Percentiles rank a stretch among this genome's conserved stretches.
Conservation (phyloP, 2,888 invertebrate genomes). For the Acronicta psi region DNA sequence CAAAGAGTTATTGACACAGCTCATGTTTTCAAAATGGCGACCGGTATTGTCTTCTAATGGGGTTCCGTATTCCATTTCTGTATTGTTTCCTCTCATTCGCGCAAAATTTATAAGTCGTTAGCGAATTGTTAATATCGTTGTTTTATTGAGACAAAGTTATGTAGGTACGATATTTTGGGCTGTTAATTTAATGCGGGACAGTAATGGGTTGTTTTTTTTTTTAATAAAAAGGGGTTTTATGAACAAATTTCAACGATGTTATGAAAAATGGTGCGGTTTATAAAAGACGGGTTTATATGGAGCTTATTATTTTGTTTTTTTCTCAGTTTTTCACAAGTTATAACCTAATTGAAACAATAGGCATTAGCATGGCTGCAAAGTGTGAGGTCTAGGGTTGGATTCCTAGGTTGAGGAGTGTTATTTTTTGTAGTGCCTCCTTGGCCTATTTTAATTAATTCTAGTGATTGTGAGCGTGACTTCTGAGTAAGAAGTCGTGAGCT, state of each 20-base stretch:
- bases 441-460: no score
- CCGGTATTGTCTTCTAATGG: constrained; percentile 68
- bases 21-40: constrained; percentile 61
- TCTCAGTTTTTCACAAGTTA: no score
- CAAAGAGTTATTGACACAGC: constrained; percentile 72
- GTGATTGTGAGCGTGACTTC: no score
- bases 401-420: no score
- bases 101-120: constrained; percentile 59
- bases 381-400: no score
- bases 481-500: no score
- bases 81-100: constrained; percentile 53
- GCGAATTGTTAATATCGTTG: constrained; percentile 49
- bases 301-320: not conserved
- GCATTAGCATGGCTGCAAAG: no score
- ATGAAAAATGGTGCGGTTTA: constrained; percentile 32
- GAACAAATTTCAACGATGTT: constrained; percentile 38
- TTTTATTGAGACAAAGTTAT: constrained; percentile 55
- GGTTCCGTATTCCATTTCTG: constrained; percentile 55
- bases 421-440: no score
- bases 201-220: constrained; percentile 35
- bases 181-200: constrained; percentile 52
- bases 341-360: no score
- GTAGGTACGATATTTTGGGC: constrained; percentile 37
- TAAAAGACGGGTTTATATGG: constrained; percentile 11
- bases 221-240: constrained; percentile 43